A percentile compares a stretch with the other conserved stretches of the same genome.
These are phyloP conservation scores for Ctenicera cuprea DNA, from an alignment of 2,888 invertebrate species.

Conservation along the genomic window DNA sequence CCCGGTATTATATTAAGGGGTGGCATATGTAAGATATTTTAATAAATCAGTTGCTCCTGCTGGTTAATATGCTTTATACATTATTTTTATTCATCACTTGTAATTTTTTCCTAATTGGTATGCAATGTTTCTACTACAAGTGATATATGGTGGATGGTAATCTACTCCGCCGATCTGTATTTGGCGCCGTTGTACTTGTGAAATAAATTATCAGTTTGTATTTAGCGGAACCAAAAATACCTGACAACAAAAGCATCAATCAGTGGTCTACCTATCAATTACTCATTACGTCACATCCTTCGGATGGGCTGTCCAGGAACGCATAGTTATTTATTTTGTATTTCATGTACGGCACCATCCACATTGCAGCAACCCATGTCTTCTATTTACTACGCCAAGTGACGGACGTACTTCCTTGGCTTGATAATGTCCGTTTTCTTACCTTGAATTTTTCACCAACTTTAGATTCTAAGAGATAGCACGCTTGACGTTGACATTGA, in stretches of 20 bases:
- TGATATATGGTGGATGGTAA: slow-evolving; percentile 10
- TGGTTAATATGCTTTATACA: too few relatives aligned
- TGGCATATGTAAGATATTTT: too few relatives aligned
- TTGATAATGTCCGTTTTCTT: too few relatives aligned
- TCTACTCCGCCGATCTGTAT: slow-evolving; percentile 5
- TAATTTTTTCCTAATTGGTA: slow-evolving; percentile 2
- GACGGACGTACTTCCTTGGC: too few relatives aligned
- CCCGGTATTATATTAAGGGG: too few relatives aligned
- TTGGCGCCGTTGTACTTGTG: slow-evolving; percentile 9
- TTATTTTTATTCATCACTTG: not conserved
- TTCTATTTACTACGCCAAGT: too few relatives aligned
- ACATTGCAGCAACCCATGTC: too few relatives aligned
- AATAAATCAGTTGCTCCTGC: too few relatives aligned
- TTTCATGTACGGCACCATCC: too few relatives aligned
- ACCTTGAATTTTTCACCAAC: not conserved
- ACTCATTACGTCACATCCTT: slow-evolving; percentile 28
- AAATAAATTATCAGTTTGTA: slow-evolving; percentile 15
- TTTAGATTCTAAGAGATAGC: not conserved
- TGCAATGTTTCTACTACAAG: not conserved
- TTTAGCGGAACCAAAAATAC: slow-evolving; percentile 22
- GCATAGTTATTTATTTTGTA: not conserved
- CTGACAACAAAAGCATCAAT: slow-evolving; percentile 31
- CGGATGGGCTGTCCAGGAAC: not conserved
- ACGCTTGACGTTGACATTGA: slow-evolving; percentile 6
- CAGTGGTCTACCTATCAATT: slow-evolving; percentile 20